Conservation (phyloP, 1,140 invertebrate species). For the Psilanteris sp. region DNA sequence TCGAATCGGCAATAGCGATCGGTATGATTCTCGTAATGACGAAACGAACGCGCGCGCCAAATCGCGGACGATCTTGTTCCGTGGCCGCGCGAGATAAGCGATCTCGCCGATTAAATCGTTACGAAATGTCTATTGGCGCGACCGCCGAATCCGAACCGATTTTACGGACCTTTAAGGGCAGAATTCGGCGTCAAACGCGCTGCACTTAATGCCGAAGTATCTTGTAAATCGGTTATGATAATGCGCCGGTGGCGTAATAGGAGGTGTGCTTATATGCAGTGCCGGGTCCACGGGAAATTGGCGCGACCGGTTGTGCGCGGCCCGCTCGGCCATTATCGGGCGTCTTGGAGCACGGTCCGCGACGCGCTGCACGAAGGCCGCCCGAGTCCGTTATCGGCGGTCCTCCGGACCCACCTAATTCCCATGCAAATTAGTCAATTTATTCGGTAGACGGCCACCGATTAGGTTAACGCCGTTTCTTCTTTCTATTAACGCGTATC, state of each 20-base stretch:
- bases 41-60: too few relatives aligned
- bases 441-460: slow-evolving; percentile 72
- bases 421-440: slow-evolving; percentile 78
- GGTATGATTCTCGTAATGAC: too few relatives aligned
- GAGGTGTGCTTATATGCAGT: slow-evolving; percentile 18
- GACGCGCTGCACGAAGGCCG: slow-evolving; percentile 31
- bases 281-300: slow-evolving; percentile 44
- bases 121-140: background rate
- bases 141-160: slow-evolving; percentile 33
- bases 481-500: slow-evolving; percentile 63
- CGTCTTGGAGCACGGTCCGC: slow-evolving; percentile 22
- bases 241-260: slow-evolving; percentile 33
- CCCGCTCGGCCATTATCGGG: slow-evolving; percentile 34
- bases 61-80: too few relatives aligned
- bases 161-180: slow-evolving; percentile 10
- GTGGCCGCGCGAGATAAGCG: slow-evolving; percentile 9
- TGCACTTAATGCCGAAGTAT: slow-evolving; percentile 50
- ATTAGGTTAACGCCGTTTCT: slow-evolving; percentile 73
- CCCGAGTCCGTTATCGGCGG: slow-evolving; percentile 54
- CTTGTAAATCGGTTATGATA: slow-evolving; percentile 58
- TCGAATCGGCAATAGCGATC: too few relatives aligned
- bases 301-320: slow-evolving; percentile 37
- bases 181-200: slow-evolving; percentile 18
- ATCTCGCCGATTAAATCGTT: slow-evolving; percentile 30
- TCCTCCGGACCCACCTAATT: slow-evolving; percentile 71